phyloP scores from a whole-genome alignment of 2,113 vertebrate genomes.

The Grantiella picta region DNA sequence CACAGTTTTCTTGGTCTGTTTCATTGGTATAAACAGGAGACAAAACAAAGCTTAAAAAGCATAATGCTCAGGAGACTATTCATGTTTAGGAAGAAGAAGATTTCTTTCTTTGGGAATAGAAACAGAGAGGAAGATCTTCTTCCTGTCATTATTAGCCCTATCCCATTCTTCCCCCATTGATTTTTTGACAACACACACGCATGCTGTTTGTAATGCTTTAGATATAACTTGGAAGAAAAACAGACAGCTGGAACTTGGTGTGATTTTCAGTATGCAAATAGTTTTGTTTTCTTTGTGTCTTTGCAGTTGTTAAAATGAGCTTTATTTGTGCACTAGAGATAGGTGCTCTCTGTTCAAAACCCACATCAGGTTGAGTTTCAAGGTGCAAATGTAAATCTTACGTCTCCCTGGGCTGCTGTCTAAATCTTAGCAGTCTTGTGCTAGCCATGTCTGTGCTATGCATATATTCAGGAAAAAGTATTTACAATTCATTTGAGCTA shows the following conservation, averaged over 20 bases:
- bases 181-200: neutral
- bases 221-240: neutral
- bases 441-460: neutral
- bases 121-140: neutral
- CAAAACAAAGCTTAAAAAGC: neutral
- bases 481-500: neutral
- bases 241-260: neutral
- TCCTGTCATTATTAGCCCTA: neutral
- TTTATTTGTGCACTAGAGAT: neutral
- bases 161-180: neutral
- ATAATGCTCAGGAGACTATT: neutral
- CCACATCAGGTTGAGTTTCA: neutral
- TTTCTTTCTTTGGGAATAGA: neutral
- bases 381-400: neutral
- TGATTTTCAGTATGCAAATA: neutral
- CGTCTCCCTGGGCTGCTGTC: neutral
- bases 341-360: neutral
- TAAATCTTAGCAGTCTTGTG: neutral
- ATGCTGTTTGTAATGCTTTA: neutral
- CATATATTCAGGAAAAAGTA: neutral
- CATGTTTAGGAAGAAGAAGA: neutral
- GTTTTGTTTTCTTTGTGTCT: neutral
- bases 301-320: neutral
- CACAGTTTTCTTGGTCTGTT: neutral
- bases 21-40: neutral